phyloP scores from a whole-genome alignment of 2,113 vertebrate species.

The Scopus umbretta region DNA sequence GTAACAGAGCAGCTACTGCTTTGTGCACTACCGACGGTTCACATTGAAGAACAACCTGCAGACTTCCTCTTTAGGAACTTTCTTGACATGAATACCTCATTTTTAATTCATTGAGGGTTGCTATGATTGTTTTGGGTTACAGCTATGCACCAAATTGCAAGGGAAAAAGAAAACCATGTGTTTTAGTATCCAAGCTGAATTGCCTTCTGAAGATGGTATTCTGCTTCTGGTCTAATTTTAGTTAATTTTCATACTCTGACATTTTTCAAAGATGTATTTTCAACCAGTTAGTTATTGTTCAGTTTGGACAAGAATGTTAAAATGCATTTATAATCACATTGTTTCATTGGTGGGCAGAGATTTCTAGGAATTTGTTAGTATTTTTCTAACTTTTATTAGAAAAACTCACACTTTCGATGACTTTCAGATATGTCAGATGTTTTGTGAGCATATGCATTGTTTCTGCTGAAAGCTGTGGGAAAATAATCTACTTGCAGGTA shows the following conservation, averaged over 20 bases:
- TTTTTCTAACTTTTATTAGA: neutral
- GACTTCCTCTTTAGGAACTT: neutral
- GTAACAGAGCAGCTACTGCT: neutral
- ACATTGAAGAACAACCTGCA: neutral
- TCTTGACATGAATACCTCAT: neutral
- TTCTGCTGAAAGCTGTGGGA: neutral
- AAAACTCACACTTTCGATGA: neutral
- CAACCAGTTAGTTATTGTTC: neutral
- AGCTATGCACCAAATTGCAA: neutral
- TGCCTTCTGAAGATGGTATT: neutral
- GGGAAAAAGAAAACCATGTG: neutral
- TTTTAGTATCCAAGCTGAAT: neutral
- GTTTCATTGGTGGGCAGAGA: neutral
- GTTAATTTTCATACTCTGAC: neutral
- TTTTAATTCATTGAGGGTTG: neutral
- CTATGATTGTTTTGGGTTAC: neutral
- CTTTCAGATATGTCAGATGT: neutral
- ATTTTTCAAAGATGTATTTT: neutral
- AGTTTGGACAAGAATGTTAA: neutral
- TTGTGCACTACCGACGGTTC: neutral
- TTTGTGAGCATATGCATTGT: neutral
- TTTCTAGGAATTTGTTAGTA: neutral
- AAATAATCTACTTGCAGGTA: neutral
- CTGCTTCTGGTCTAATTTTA: neutral
- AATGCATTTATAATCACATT: neutral